phyloP scores from a whole-genome alignment of 2,888 invertebrate genomes.

The Erynnis tages region DNA sequence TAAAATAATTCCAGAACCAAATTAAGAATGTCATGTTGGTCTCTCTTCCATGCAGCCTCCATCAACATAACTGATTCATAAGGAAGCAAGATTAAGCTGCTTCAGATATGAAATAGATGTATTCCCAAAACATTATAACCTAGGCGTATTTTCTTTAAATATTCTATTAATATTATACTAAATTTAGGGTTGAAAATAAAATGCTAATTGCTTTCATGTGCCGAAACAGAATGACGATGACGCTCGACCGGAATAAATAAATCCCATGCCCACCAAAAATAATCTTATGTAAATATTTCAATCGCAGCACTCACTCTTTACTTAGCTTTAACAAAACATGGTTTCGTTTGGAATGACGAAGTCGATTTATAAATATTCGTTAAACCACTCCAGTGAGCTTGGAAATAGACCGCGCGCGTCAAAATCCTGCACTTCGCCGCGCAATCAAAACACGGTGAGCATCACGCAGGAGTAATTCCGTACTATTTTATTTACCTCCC shows the following conservation, averaged over 20 bases:
- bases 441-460: slow-evolving; percentile 62
- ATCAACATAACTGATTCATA: no score
- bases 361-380: slow-evolving; percentile 70
- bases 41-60: no score
- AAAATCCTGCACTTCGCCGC: slow-evolving; percentile 47
- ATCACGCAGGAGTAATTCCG: slow-evolving; percentile 55
- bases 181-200: slow-evolving; percentile 58
- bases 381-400: slow-evolving; percentile 48
- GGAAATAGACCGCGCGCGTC: slow-evolving; percentile 56
- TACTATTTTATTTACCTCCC: slow-evolving; percentile 75
- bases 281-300: slow-evolving; percentile 70
- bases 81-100: no score
- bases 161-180: no score
- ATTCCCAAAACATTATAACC: no score
- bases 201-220: slow-evolving; percentile 71
- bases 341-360: slow-evolving; percentile 64
- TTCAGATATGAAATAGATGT: no score
- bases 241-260: slow-evolving; percentile 65
- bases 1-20: not conserved
- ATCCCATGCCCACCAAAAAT: slow-evolving; percentile 57
- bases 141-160: no score
- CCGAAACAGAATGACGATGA: slow-evolving; percentile 68
- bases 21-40: no score
- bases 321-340: slow-evolving; percentile 70
- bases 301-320: slow-evolving; percentile 58